Percentiles rank a stretch among this genome's conserved stretches.
phyloP scores from a whole-genome alignment of 2,888 invertebrate genomes.

The Hydrotaea diabolus region DNA sequence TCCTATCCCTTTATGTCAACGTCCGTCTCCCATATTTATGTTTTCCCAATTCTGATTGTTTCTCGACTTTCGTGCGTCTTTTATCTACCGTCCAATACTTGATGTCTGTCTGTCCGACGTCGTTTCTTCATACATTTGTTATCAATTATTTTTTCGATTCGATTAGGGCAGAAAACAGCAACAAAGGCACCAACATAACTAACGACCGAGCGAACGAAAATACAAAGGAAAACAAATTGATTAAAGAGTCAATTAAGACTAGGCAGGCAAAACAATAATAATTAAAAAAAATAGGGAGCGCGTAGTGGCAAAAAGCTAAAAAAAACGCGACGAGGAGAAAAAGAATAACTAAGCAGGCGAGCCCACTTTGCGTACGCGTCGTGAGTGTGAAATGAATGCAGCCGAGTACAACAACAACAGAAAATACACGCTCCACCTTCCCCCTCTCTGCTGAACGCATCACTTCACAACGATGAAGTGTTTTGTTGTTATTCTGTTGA shows the following conservation, averaged over 20 bases:
- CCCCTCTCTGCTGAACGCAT: too few species aligned
- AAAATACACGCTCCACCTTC: too few species aligned
- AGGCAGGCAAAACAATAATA: conserved; percentile 24
- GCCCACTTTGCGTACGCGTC: conserved; percentile 5
- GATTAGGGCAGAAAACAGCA: conserved; percentile 5
- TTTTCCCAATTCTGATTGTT: too few species aligned
- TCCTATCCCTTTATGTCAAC: not conserved
- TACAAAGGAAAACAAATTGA: conserved; percentile 26
- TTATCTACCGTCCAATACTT: too few species aligned
- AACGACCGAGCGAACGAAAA: not conserved
- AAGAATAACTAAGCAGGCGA: not conserved
- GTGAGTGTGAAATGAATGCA: conserved; percentile 15
- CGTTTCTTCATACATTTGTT: conserved; percentile 11
- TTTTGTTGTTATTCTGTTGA: too few species aligned
- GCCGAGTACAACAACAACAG: not conserved
- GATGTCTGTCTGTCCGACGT: too few species aligned
- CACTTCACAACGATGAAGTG: too few species aligned
- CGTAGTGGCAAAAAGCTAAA: too few species aligned
- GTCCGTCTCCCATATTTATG: too few species aligned
- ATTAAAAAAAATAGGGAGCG: conserved; percentile 7
- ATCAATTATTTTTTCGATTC: conserved; percentile 10
- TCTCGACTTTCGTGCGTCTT: too few species aligned
- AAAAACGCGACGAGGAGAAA: not conserved
- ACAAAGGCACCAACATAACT: conserved; percentile 4
- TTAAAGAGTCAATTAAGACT: conserved; percentile 34